A percentile compares a stretch with the other conserved stretches of the same genome.
Evolutionary conservation across 2,888 invertebrate species (phyloP).

Genomic region (Neoascia interrupta): DNA sequence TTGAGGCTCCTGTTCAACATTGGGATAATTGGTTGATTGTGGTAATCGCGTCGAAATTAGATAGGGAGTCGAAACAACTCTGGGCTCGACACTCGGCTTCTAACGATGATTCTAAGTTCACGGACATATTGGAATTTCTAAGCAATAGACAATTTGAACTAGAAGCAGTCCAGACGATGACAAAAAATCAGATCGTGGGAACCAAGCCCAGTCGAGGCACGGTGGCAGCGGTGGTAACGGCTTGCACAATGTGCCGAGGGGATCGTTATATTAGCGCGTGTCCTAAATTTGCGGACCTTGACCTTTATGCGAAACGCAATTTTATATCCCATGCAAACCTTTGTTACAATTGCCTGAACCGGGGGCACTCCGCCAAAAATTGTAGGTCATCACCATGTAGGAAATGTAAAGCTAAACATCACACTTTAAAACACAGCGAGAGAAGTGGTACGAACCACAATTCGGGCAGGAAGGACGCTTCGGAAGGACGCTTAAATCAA

Average conservation of each 20-base stretch:
- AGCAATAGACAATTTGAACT: conserved; percentile 11
- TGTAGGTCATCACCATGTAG: conserved; percentile 12
- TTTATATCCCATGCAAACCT: too few species aligned
- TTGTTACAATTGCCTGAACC: conserved; percentile 8
- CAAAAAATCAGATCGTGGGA: too few species aligned
- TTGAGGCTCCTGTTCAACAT: background rate
- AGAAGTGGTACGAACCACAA: background rate
- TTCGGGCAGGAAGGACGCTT: background rate
- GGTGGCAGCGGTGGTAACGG: too few species aligned
- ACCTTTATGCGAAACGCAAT: too few species aligned
- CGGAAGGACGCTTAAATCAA: background rate
- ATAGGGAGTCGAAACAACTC: background rate
- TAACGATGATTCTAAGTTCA: background rate
- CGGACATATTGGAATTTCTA: conserved; percentile 2
- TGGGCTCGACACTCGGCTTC: conserved; percentile 1
- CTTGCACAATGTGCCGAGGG: too few species aligned
- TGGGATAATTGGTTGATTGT: background rate
- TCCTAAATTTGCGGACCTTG: too few species aligned
- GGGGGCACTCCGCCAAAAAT: background rate
- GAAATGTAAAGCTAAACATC: conserved; percentile 16
- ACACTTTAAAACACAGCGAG: conserved; percentile 4
- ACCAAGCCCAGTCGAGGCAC: too few species aligned
- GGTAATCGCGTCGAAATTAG: background rate
- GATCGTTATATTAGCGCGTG: too few species aligned
- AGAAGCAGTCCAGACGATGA: background rate